Evolutionary conservation across 1,140 invertebrate species (phyloP), one percentile per base, ranked within the genome.

Genomic region (Eciton burchellii): DNA sequence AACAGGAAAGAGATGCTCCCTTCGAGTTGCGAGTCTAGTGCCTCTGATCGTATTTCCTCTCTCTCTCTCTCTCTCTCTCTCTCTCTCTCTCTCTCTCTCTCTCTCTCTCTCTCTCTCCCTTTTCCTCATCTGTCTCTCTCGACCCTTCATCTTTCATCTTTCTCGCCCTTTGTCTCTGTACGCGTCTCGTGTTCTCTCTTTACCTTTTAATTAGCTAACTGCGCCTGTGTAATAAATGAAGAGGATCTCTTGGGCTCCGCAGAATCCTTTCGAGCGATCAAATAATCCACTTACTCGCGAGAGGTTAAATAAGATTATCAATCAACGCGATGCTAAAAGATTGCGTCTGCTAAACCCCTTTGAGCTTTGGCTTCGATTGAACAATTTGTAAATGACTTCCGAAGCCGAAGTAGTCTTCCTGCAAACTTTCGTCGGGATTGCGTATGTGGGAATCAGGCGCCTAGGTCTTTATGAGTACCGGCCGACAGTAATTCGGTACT

Each of bases 161-260:
- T 35, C n/a, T 43, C 49, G 9, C 6, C 4, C 19, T 66, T 9
- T 1, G n/a, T 26, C 19, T 49, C n/a, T 43, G 29, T n/a, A n/a
- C n/a, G n/a, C n/a, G n/a, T 1, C 11, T 77, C 49, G 12, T 9
- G 21, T 62, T 41, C 24, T 84, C 63, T 47, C 71, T 85, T 79
- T 81, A 77, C 65, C 72, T 79, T 89, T 89, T 89, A 89, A 89
- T 89, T 86, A 89, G 87, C 72, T 84, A 89, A 85, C 81, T 85
- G 81, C 71, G 82, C 24, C 52, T 71, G 56, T 47, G 63, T 62
- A 79, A 70, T 83, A 85, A 71, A 72, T 86, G 83, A 88, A 89
- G 84, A 82, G 82, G 70, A 73, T 82, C 35, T 83, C 41, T 63
- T 9, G 60, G 43, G 84, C 70, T 84, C 57, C 59, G 54, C 2